These are phyloP conservation scores for Deilephila elpenor DNA, from an alignment of 2,888 invertebrate species.

Conservation along the genomic window DNA sequence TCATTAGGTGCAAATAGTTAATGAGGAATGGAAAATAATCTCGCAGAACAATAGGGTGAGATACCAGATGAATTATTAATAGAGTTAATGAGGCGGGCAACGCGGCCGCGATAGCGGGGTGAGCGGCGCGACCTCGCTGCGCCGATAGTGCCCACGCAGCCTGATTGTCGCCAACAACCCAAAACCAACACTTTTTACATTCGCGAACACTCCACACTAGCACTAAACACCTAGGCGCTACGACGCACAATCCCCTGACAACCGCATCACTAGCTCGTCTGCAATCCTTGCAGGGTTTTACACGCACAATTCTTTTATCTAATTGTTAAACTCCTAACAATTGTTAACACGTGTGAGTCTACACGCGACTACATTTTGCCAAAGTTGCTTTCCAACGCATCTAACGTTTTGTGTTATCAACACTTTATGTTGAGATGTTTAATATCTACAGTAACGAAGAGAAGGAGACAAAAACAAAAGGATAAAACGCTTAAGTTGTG, in stretches of 20 bases:
- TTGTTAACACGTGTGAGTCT: constrained; percentile 42
- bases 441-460: neutral
- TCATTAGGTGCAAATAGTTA: constrained; percentile 36
- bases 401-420: neutral
- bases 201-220: constrained; percentile 42
- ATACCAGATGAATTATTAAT: constrained; percentile 81
- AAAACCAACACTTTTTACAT: constrained; percentile 60
- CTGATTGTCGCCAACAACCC: constrained; percentile 79
- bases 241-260: constrained; percentile 35
- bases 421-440: neutral
- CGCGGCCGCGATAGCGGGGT: constrained; percentile 74
- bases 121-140: constrained; percentile 78
- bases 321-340: constrained; percentile 49
- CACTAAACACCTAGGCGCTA: constrained; percentile 37
- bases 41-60: constrained; percentile 74
- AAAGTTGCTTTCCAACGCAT: neutral
- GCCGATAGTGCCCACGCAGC: constrained; percentile 82
- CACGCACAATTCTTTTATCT: constrained; percentile 45
- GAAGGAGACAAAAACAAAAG: no score
- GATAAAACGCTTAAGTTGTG: no score
- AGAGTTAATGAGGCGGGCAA: constrained; percentile 75
- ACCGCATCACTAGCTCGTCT: constrained; percentile 17
- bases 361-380: constrained; percentile 27
- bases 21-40: constrained; percentile 69
- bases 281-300: constrained; percentile 35